Conservation (phyloP, 2,113 vertebrate species). For the Lucifuga dentata region DNA sequence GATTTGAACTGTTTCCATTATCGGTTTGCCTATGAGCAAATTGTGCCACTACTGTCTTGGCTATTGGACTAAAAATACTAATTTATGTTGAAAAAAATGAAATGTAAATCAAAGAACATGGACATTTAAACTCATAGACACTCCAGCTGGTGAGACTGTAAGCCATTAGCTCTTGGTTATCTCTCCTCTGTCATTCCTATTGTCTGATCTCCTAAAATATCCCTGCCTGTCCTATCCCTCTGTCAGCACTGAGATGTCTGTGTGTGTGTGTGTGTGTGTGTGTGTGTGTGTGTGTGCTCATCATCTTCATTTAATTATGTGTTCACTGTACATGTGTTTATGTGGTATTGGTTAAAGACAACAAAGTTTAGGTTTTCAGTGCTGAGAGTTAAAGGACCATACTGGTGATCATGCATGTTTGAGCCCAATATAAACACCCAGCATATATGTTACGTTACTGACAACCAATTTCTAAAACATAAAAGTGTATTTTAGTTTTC, state of each 20-base stretch:
- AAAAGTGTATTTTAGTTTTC: too few species aligned
- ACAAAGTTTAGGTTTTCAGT: neutral
- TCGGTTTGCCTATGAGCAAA: neutral
- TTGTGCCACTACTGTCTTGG: constrained; percentile 9
- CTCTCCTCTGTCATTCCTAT: neutral
- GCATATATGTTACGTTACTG: too few species aligned
- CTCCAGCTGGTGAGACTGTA: too few species aligned
- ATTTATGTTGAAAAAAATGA: neutral
- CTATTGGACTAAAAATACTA: neutral
- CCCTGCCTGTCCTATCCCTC: neutral
- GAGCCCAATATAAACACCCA: too few species aligned
- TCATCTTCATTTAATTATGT: neutral
- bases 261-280: neutral
- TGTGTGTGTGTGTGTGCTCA: neutral
- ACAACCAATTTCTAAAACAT: too few species aligned
- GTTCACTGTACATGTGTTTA: neutral
- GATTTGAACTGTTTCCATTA: constrained; percentile 15
- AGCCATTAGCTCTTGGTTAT: neutral
- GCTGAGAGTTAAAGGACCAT: neutral
- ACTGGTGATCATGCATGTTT: too few species aligned
- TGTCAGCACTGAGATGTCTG: constrained; percentile 5
- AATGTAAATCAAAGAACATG: neutral
- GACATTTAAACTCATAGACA: neutral
- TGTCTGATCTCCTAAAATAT: constrained; percentile 5
- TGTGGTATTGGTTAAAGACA: neutral